Conservation (phyloP, 1,140 invertebrate genomes). For the Nasonia giraulti region DNA sequence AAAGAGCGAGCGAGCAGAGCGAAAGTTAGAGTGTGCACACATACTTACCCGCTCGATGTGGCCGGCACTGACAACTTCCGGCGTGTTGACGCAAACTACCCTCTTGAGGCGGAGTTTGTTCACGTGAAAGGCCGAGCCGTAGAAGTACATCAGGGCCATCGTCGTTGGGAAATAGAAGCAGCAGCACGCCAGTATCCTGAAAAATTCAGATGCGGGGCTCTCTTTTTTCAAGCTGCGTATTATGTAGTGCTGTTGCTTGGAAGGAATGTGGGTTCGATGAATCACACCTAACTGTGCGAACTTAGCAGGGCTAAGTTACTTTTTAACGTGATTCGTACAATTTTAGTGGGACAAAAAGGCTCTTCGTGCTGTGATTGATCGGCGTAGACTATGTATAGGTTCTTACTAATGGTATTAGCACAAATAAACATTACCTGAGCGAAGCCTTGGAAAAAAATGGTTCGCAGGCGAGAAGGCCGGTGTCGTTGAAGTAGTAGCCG, state of each 20-base stretch:
- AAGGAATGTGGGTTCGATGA: background rate
- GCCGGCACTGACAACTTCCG: slow-evolving; percentile 72
- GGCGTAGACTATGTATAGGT: no score
- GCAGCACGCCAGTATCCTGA: slow-evolving; percentile 86
- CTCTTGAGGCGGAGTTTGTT: slow-evolving; percentile 84
- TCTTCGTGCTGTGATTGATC: no score
- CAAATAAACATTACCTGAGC: slow-evolving; percentile 73
- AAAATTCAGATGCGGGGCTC: slow-evolving; percentile 51
- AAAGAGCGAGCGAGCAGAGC: slow-evolving; percentile 50
- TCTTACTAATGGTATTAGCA: no score
- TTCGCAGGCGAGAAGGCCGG: slow-evolving; percentile 87
- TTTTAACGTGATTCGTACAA: background rate
- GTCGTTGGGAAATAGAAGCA: slow-evolving; percentile 91
- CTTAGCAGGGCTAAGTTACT: background rate
- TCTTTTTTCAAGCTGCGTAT: background rate
- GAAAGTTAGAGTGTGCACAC: slow-evolving; percentile 28
- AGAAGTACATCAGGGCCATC: slow-evolving; percentile 93
- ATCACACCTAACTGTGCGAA: background rate
- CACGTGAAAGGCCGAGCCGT: slow-evolving; percentile 90
- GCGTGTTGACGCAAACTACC: slow-evolving; percentile 71
- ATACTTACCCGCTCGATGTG: slow-evolving; percentile 76
- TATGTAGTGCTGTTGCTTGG: background rate
- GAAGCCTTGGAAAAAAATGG: slow-evolving; percentile 87
- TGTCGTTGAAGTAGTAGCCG: slow-evolving; percentile 90
- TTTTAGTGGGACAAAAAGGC: no score